Conservation (phyloP, 2,888 invertebrate species). For the Hesperia comma region DNA sequence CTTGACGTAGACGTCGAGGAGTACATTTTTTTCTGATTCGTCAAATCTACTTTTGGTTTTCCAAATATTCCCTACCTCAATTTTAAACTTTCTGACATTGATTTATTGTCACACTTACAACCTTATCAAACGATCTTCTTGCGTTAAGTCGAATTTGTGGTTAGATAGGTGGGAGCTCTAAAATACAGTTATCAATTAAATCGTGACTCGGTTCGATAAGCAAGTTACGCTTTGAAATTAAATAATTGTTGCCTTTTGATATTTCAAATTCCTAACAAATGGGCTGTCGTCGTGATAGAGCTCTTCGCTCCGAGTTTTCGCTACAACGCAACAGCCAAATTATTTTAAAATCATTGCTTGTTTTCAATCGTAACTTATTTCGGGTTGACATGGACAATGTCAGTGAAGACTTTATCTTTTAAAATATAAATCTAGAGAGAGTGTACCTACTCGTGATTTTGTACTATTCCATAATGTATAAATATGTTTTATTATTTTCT, state of each 20-base stretch:
- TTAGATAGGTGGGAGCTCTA: slow-evolving; percentile 4
- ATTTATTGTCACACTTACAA: slow-evolving; percentile 31
- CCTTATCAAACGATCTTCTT: slow-evolving; percentile 29
- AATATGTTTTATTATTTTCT: neutral
- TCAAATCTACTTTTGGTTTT: neutral
- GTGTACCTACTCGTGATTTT: neutral
- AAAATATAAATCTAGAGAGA: neutral
- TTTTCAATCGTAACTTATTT: neutral
- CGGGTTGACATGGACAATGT: neutral
- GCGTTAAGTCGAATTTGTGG: slow-evolving; percentile 13
- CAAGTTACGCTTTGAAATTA: slow-evolving; percentile 9
- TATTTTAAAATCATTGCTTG: neutral
- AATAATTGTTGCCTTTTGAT: slow-evolving; percentile 8
- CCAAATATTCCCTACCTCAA: neutral
- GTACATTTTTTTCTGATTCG: neutral
- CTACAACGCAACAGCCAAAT: slow-evolving; percentile 1
- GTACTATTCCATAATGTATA: neutral
- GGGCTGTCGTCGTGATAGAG: slow-evolving; percentile 2
- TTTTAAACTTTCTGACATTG: slow-evolving; percentile 41
- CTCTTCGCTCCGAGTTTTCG: neutral
- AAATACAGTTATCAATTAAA: slow-evolving; percentile 27
- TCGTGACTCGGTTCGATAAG: slow-evolving; percentile 22
- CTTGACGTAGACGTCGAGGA: slow-evolving; percentile 7
- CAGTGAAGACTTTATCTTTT: neutral
- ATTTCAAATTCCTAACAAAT: slow-evolving; percentile 17